These are phyloP conservation scores for Heliocidaris erythrogramma DNA, from an alignment of 35 echinoderm and acorn worm species.

Conservation along the genomic window DNA sequence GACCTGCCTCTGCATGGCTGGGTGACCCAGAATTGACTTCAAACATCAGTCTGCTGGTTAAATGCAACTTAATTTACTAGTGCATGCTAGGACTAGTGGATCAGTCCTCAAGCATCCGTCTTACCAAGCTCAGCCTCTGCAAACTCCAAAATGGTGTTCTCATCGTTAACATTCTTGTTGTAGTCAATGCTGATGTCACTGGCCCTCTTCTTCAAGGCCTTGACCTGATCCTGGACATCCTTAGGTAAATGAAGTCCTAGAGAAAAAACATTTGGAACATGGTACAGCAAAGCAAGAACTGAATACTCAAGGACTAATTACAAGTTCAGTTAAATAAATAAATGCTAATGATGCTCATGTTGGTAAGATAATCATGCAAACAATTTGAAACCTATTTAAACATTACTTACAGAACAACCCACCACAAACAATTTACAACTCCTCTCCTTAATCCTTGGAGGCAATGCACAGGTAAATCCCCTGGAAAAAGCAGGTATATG, in stretches of 20 bases:
- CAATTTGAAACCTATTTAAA: too few relatives aligned
- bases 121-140: slow-evolving; percentile 83
- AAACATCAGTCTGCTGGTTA: too few relatives aligned
- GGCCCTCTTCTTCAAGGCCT: slow-evolving; percentile 90
- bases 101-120: neutral
- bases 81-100: too few relatives aligned
- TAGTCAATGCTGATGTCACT: slow-evolving; percentile 97
- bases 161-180: slow-evolving; percentile 99
- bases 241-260: slow-evolving; percentile 86
- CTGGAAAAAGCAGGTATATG: too few relatives aligned
- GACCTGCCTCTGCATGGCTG: too few relatives aligned
- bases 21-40: too few relatives aligned
- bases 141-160: slow-evolving; percentile 93
- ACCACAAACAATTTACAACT: neutral
- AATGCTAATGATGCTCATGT: neutral
- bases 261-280: slow-evolving; percentile 1
- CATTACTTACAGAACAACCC: neutral
- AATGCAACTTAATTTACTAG: too few relatives aligned
- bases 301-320: neutral
- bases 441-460: neutral
- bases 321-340: neutral
- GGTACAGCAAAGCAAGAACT: neutral
- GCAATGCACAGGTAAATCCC: too few relatives aligned
- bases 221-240: slow-evolving; percentile 81
- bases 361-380: too few relatives aligned